These are phyloP conservation scores for Odontophorus gujanensis DNA, from an alignment of 2,113 vertebrate species.

Conservation along the genomic window DNA sequence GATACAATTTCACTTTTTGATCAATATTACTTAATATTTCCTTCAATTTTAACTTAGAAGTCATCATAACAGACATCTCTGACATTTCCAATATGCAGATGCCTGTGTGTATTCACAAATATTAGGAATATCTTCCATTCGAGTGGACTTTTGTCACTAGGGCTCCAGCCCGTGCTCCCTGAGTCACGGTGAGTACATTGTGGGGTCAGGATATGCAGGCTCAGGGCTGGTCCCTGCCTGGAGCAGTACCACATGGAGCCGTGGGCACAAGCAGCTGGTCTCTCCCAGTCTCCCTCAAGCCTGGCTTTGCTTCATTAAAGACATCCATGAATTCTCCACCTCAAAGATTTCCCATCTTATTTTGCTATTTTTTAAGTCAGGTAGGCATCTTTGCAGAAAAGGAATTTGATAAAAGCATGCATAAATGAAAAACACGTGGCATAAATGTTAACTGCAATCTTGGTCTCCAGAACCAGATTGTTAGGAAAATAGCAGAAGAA, in stretches of 20 bases:
- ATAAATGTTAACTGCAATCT: background rate
- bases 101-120: too few relatives aligned
- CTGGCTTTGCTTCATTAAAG: background rate
- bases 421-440: background rate
- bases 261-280: background rate
- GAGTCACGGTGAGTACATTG: background rate
- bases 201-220: background rate
- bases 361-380: background rate
- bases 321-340: background rate
- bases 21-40: background rate
- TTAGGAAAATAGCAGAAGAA: background rate
- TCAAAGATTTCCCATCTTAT: background rate
- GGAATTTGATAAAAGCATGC: background rate
- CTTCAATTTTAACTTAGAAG: background rate
- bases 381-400: background rate
- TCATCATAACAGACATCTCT: background rate
- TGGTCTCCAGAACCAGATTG: background rate
- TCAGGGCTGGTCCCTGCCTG: background rate
- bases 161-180: background rate
- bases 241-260: background rate
- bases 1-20: background rate
- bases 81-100: fast-evolving
- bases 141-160: background rate
- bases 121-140: background rate
- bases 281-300: background rate